These are phyloP conservation scores for Lordiphosa mommai DNA, from an alignment of 1,140 invertebrate genomes.

Conservation along the genomic window DNA sequence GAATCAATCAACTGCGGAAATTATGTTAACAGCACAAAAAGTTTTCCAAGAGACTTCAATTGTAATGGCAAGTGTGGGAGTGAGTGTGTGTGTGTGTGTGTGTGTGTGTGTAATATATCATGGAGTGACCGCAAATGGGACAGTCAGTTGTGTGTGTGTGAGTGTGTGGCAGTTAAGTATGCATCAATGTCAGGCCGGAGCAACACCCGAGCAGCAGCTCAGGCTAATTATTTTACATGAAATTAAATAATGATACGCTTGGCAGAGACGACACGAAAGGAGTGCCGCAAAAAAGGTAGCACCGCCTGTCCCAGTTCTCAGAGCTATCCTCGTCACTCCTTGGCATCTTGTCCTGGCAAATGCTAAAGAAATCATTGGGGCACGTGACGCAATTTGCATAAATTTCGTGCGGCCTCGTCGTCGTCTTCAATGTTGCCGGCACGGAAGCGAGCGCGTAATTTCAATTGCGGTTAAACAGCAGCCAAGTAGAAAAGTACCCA, in stretches of 20 bases:
- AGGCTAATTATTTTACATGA: slow-evolving; percentile 79
- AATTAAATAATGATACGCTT: slow-evolving; percentile 80
- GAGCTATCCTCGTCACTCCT: slow-evolving; percentile 3
- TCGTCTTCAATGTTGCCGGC: slow-evolving; percentile 30
- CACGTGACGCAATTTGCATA: slow-evolving; percentile 79
- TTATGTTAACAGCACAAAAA: slow-evolving; percentile 72
- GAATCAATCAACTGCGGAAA: slow-evolving; percentile 76
- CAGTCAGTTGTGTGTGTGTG: slow-evolving; percentile 18
- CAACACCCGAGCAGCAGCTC: slow-evolving; percentile 19
- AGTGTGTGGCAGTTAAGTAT: slow-evolving; percentile 31
- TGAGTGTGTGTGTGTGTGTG: neutral
- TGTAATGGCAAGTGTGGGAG: slow-evolving; percentile 16
- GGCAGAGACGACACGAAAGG: slow-evolving; percentile 35
- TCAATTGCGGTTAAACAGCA: slow-evolving; percentile 77
- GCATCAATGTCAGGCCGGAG: slow-evolving; percentile 57
- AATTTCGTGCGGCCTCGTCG: slow-evolving; percentile 49
- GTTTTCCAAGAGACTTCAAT: slow-evolving; percentile 32
- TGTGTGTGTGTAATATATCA: slow-evolving; percentile 60
- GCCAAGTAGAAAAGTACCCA: slow-evolving; percentile 68
- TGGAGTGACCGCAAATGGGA: slow-evolving; percentile 68
- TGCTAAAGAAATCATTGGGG: slow-evolving; percentile 73
- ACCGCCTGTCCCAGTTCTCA: slow-evolving; percentile 3
- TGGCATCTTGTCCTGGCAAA: slow-evolving; percentile 23
- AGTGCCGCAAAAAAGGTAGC: slow-evolving; percentile 42
- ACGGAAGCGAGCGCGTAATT: slow-evolving; percentile 72